phyloP scores from a whole-genome alignment of 2,888 invertebrate genomes.

The Silvanus unidentatus region DNA sequence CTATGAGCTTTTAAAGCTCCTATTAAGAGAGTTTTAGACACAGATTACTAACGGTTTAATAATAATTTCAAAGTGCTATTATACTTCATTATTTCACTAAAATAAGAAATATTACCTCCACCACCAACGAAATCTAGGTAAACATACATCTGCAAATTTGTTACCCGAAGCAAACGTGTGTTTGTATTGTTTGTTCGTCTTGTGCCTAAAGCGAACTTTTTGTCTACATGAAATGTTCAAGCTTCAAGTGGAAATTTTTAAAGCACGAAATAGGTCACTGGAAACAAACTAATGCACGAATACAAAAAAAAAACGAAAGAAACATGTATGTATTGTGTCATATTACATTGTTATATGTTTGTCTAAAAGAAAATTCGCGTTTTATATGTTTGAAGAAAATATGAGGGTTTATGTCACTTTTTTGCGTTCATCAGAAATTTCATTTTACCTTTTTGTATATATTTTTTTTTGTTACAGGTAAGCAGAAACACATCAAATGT shows the following conservation, averaged over 20 bases:
- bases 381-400: background rate
- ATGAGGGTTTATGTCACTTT: background rate
- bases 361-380: slow-evolving; percentile 8
- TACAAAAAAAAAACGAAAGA: slow-evolving; percentile 2
- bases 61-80: slow-evolving; percentile 6
- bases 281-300: slow-evolving; percentile 10
- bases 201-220: no score
- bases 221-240: no score
- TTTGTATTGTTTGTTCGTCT: no score
- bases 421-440: background rate
- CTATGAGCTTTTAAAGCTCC: slow-evolving; percentile 11
- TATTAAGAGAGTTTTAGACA: slow-evolving; percentile 10
- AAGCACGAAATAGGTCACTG: slow-evolving; percentile 8
- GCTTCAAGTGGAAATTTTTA: background rate
- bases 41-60: slow-evolving; percentile 10
- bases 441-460: background rate
- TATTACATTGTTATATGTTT: slow-evolving; percentile 9
- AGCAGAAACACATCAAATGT: background rate
- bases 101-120: no score
- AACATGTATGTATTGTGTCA: slow-evolving; percentile 8
- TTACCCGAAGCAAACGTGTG: no score
- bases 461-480: background rate
- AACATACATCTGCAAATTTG: no score
- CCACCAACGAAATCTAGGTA: no score
- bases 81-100: no score